Evolutionary conservation across 1,140 invertebrate genomes (phyloP).

Genomic region (Nymphalis io): DNA sequence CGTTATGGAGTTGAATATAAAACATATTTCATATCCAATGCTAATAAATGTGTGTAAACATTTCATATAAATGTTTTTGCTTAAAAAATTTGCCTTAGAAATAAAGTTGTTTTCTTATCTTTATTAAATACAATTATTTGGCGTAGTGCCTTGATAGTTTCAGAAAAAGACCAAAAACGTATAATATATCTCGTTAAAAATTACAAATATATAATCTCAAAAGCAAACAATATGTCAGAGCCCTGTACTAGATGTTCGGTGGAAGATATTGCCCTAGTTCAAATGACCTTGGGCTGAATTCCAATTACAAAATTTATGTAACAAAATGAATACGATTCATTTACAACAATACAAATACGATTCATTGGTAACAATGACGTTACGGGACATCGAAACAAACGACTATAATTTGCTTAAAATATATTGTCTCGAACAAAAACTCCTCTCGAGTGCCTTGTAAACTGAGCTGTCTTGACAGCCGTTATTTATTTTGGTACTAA

Average conservation of each 20-base stretch:
- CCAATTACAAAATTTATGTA: constrained; percentile 18
- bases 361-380: constrained; percentile 24
- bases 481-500: constrained; percentile 60
- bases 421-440: constrained; percentile 55
- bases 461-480: constrained; percentile 49
- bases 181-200: background rate
- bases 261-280: background rate
- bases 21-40: constrained; percentile 4
- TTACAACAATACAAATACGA: constrained; percentile 13
- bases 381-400: constrained; percentile 47
- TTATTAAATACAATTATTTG: background rate
- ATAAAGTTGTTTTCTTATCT: too few species aligned
- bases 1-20: constrained; percentile 14
- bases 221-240: background rate
- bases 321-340: constrained; percentile 22
- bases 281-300: constrained; percentile 1
- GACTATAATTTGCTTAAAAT: constrained; percentile 60
- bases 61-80: background rate
- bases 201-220: background rate
- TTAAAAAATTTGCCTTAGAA: background rate
- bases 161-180: background rate
- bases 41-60: constrained; percentile 2
- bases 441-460: constrained; percentile 52
- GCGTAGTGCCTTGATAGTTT: background rate
- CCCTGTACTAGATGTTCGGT: background rate